Conservation (phyloP, 2,797 vertebrate species). For the Scyliorhinus canicula region DNA sequence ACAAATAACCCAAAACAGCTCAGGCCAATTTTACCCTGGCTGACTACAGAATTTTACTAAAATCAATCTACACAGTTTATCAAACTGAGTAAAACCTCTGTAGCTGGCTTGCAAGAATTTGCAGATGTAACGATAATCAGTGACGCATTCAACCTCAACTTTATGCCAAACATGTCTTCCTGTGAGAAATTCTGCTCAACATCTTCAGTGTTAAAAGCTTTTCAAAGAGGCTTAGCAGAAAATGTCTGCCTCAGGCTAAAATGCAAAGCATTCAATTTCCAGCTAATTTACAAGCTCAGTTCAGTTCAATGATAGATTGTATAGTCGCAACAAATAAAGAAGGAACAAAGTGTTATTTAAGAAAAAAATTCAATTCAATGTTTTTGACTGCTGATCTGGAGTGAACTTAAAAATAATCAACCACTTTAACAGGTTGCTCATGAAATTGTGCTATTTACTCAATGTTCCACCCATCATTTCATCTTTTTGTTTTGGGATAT, state of each 20-base stretch:
- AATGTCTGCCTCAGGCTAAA: conserved; percentile 23
- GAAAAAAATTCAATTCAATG: background rate
- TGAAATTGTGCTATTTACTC: background rate
- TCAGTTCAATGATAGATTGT: conserved; percentile 22
- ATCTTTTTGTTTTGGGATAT: background rate
- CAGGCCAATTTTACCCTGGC: background rate
- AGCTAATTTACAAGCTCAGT: conserved; percentile 17
- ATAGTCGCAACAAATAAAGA: conserved; percentile 1
- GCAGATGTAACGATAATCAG: conserved; percentile 17
- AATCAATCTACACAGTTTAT: background rate
- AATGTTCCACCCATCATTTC: background rate
- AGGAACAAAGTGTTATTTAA: background rate
- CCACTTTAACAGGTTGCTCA: background rate
- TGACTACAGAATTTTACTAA: background rate
- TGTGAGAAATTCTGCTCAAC: conserved; percentile 34
- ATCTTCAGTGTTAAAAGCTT: conserved; percentile 18
- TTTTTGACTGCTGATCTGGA: background rate
- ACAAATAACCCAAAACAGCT: background rate
- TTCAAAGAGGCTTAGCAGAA: conserved; percentile 18
- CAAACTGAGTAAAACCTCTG: background rate
- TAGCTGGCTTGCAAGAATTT: background rate
- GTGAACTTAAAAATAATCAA: background rate
- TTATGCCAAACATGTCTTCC: conserved; percentile 18
- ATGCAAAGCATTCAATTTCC: conserved; percentile 16
- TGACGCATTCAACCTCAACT: background rate